Conservation (phyloP, 2,113 vertebrate genomes). For the Lepus americanus region DNA sequence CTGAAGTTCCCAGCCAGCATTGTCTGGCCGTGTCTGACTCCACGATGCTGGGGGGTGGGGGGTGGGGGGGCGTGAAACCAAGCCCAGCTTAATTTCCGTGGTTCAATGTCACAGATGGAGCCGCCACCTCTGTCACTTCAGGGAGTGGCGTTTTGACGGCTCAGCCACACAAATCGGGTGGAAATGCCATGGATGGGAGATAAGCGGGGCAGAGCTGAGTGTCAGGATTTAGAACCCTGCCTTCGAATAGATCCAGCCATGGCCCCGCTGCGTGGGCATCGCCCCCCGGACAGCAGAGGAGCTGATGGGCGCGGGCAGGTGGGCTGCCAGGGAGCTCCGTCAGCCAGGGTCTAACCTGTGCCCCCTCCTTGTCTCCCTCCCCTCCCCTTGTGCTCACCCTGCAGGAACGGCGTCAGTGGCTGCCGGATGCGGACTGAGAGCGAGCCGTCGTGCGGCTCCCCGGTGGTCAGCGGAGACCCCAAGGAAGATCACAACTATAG, state of each 20-base stretch:
- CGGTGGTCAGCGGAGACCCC: constrained; percentile 94
- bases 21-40: background rate
- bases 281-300: background rate
- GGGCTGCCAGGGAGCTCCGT: background rate
- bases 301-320: background rate
- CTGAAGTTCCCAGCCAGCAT: background rate
- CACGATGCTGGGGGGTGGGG: background rate
- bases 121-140: background rate
- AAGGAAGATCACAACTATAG: constrained; percentile 98
- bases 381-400: background rate
- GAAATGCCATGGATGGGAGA: background rate
- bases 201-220: background rate
- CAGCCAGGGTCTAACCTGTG: constrained; percentile 9
- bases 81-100: background rate
- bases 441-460: constrained; percentile 92
- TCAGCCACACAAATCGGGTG: fast-evolving
- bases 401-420: constrained; percentile 91
- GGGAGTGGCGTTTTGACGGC: background rate
- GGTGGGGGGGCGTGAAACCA: background rate
- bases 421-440: constrained; percentile 93
- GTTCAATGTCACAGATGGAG: background rate
- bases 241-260: background rate
- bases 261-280: background rate
- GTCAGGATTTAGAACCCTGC: background rate
- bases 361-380: constrained; percentile 30